These are phyloP conservation scores for Ophiodon elongatus DNA, from an alignment of 2,113 vertebrate genomes.

Conservation along the genomic window DNA sequence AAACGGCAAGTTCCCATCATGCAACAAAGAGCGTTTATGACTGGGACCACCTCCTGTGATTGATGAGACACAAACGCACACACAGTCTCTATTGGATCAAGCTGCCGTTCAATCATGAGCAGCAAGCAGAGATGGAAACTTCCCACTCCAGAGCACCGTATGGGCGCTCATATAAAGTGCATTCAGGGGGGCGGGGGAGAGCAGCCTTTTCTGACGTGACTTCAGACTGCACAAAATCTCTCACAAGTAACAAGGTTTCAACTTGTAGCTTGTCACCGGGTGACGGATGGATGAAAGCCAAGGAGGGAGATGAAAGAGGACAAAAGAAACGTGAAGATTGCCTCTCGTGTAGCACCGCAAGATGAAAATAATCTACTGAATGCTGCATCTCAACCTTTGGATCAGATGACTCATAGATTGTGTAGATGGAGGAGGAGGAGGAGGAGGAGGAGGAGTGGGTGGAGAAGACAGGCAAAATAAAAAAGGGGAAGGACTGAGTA, in stretches of 20 bases:
- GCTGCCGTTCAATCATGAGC: conserved; percentile 17
- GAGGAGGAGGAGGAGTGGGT: conserved; percentile 56
- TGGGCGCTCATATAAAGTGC: not conserved
- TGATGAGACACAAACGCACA: conserved; percentile 13
- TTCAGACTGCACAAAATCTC: conserved; percentile 7
- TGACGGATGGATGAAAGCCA: conserved; percentile 31
- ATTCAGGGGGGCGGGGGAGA: not conserved
- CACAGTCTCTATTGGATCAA: conserved; percentile 22
- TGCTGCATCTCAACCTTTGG: conserved; percentile 64
- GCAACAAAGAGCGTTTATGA: conserved; percentile 6
- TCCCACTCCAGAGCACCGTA: conserved; percentile 15
- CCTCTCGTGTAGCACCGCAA: conserved; percentile 32
- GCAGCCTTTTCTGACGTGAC: conserved; percentile 20
- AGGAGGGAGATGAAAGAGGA: conserved; percentile 27
- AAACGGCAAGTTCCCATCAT: conserved; percentile 13
- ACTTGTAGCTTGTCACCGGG: conserved; percentile 6
- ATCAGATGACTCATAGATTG: conserved; percentile 74
- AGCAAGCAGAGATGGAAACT: conserved; percentile 9
- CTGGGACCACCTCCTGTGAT: conserved; percentile 27
- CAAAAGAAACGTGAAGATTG: conserved; percentile 46
- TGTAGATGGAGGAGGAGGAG: conserved; percentile 48
- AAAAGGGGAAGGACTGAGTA: conserved; percentile 36
- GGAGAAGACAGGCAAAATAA: conserved; percentile 47
- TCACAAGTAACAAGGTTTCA: conserved; percentile 24
- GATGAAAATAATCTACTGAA: conserved; percentile 69